phyloP scores from a whole-genome alignment of 2,797 vertebrate species.

The Lophius americanus region DNA sequence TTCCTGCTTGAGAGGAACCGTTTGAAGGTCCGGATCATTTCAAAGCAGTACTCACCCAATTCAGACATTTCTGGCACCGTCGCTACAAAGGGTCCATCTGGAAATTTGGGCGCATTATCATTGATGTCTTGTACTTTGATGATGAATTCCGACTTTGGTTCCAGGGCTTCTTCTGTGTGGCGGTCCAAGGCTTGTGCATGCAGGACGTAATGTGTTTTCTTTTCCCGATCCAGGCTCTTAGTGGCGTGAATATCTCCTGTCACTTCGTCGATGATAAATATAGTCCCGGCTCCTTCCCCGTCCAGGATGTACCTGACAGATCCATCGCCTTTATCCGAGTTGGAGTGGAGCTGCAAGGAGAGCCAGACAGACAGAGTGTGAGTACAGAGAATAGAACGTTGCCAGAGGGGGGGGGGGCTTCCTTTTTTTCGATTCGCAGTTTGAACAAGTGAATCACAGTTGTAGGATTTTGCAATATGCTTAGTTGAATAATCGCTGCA shows the following conservation, averaged over 20 bases:
- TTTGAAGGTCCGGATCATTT: slow-evolving; percentile 16
- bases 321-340: slow-evolving; percentile 98
- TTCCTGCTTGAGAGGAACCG: slow-evolving; percentile 4
- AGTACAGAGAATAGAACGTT: slow-evolving; percentile 10
- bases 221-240: slow-evolving; percentile 96
- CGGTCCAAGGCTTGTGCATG: slow-evolving; percentile 96
- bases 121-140: slow-evolving; percentile 99
- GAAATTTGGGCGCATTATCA: slow-evolving; percentile 98
- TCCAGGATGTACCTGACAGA: slow-evolving; percentile 97
- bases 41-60: slow-evolving; percentile 87
- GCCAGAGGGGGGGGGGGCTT: not conserved
- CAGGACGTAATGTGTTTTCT: slow-evolving; percentile 95
- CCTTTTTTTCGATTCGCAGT: not conserved
- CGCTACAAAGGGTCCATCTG: slow-evolving; percentile 93
- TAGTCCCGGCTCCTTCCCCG: slow-evolving; percentile 95
- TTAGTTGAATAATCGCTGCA: not conserved
- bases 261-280: slow-evolving; percentile 97
- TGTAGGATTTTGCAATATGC: not conserved
- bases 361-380: slow-evolving; percentile 40
- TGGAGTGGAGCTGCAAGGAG: slow-evolving; percentile 92
- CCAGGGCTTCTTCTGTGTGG: slow-evolving; percentile 93
- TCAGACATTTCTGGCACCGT: slow-evolving; percentile 98
- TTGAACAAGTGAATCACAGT: slow-evolving; percentile 8
- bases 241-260: slow-evolving; percentile 98
- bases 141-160: slow-evolving; percentile 98